A percentile compares a stretch with the other conserved stretches of the same genome.
Evolutionary conservation across 2,113 vertebrate species (phyloP).

Genomic region (Pithys albifrons): DNA sequence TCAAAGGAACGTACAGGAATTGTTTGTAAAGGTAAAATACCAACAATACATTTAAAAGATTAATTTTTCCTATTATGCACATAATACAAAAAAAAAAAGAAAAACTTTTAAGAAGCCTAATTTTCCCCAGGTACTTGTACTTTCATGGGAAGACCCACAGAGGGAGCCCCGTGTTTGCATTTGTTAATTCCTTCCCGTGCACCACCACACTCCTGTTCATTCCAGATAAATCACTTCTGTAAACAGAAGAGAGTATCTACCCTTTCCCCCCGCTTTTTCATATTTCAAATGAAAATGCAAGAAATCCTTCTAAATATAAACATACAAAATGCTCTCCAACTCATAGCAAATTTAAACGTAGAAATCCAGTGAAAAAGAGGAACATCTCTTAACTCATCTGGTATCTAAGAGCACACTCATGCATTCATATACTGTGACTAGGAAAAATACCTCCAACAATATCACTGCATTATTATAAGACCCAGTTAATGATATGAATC

Average conservation of each 20-base stretch:
- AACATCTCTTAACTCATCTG: background rate
- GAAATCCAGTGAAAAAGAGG: background rate
- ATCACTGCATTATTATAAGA: background rate
- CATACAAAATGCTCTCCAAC: background rate
- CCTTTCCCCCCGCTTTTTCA: background rate
- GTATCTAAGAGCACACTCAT: background rate
- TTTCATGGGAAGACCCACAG: background rate
- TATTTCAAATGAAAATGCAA: background rate
- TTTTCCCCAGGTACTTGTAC: background rate
- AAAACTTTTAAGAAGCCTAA: background rate
- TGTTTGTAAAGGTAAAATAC: background rate
- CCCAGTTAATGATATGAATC: background rate
- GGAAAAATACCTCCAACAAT: background rate
- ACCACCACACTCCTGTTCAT: background rate
- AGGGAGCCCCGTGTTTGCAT: slow-evolving; percentile 33
- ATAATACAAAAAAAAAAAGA: background rate
- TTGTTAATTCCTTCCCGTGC: background rate
- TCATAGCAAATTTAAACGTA: background rate
- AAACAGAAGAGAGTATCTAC: background rate
- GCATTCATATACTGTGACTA: background rate
- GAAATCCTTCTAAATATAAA: background rate
- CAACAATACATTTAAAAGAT: background rate
- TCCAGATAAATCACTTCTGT: background rate
- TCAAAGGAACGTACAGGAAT: background rate
- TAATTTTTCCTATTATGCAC: background rate